Evolutionary conservation across 53 echinoderm and acorn worm genomes (phyloP), one percentile per base, ranked within the genome.

Genomic region (Temnopleurus reevesii): DNA sequence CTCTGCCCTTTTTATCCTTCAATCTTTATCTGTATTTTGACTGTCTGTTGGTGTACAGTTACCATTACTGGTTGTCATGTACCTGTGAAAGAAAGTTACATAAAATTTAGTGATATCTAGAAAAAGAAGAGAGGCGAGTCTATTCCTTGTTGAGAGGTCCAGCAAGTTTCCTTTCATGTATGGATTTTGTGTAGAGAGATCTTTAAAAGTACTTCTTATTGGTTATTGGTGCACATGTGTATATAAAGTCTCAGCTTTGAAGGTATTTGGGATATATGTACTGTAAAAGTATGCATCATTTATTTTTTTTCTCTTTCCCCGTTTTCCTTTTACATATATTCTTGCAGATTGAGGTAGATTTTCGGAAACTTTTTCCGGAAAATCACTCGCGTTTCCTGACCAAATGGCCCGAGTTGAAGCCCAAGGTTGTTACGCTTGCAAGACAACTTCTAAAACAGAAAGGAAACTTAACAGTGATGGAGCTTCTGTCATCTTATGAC

Each of bases 321-420:
- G n/a, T 80, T 49, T 90, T 81, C 63, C 60, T 61, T 28, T 59
- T 41, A 86, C 56, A 26, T 44, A 26, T 80, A 49, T 77, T 76
- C 54, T 15, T 57, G 47, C 81, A 90, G 90, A 59, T 90, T 81
- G 80, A 90, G 58, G 59, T 57, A 90, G 90, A 90, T 80, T 90
- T 90, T 59, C 26, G 90, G 58, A 28, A 61, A 47, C 57, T 90
- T 58, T 90, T 90, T 59, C 81, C 56, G 15, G 80, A 90, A 31
- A 59, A 57, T 41, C 79, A 90, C 47, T 80, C 90, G 21, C 79
- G 80, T 29, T 80, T 90, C 45, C 61, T 90, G 60, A 80, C 79
- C 60, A 57, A 80, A 43, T 90, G 90, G 90, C 81, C 90, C 1
- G 45, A 44, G 45, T 46, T 90, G 59, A 80, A 90, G 81, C 81